These are phyloP conservation scores for Peromyscus polionotus DNA, from an alignment of 2,113 vertebrate genomes.

Conservation along the genomic window DNA sequence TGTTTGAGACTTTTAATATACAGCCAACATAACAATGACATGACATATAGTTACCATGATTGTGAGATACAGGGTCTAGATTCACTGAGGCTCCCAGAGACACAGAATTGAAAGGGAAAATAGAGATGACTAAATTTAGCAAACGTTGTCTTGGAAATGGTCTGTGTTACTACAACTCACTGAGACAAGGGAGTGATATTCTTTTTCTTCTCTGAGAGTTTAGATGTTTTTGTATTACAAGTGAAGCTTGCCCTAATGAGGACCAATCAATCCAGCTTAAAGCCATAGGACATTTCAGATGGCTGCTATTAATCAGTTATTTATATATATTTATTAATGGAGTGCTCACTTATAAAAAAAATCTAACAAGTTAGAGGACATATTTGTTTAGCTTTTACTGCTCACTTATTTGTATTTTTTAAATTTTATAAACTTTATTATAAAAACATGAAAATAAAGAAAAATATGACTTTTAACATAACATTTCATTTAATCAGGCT, in stretches of 20 bases:
- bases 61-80: neutral
- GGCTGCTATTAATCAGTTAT: too few relatives aligned
- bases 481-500: too few relatives aligned
- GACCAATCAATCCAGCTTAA: too few relatives aligned
- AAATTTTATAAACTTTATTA: neutral
- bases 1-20: neutral
- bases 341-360: neutral
- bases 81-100: neutral
- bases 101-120: neutral
- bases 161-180: neutral
- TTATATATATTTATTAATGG: neutral
- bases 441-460: neutral
- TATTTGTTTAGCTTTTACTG: neutral
- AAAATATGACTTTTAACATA: neutral
- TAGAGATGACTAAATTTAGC: neutral
- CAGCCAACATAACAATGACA: neutral
- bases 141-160: neutral
- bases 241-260: neutral
- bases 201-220: neutral
- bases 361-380: neutral
- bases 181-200: neutral
- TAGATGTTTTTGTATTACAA: neutral
- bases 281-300: too few relatives aligned
- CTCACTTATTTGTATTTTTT: neutral
- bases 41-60: neutral